Evolutionary conservation across 2,888 invertebrate genomes (phyloP), one percentile per base, ranked within the genome.

Genomic region (Chloromyia formosa): DNA sequence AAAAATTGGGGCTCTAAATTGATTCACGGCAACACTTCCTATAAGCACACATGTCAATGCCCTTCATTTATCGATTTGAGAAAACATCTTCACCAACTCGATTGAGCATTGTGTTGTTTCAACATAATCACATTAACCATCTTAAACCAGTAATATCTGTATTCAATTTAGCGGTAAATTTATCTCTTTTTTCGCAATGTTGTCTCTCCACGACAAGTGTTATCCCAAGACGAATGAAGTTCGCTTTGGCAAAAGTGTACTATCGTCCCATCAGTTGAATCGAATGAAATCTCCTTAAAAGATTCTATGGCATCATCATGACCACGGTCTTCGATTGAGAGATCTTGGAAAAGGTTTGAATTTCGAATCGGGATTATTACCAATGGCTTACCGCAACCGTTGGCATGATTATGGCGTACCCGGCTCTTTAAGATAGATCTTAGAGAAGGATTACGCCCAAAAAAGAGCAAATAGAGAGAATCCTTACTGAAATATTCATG

Each of bases 111-210:
- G n/a, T n/a, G n/a, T n/a, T n/a, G n/a, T n/a, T n/a, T n/a, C n/a
- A n/a, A 35, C 7, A 49, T 49, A 7, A 49, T 49, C 49, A 77
- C 73, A 69, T 78, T 78, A 77, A 78, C 75, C 78, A 53, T 53
- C 54, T 22, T 27, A 9, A 62, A 35, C 40, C 35, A 64, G 22
- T 66, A 66, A 49, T 49, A 66, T 45, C 66, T 45, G 45, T 66
- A 66, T 49, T 49, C 45, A 45, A 66, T 66, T 49, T 18, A 66
- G 7, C 45, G 49, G 45, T 66, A 66, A 66, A 49, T 49, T 66
- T 49, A 10, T 49, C 16, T 12, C 10, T 62, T 20, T n/a, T 42
- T 40, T 16, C 42, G 16, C 42, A 12, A 22, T 66, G 18, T 10
- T 66, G 18, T 16, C 61, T 12, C 14, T 61, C 27, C 0, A 12